phyloP scores from a whole-genome alignment of 1,140 invertebrate species.

The Laupala kohalensis region DNA sequence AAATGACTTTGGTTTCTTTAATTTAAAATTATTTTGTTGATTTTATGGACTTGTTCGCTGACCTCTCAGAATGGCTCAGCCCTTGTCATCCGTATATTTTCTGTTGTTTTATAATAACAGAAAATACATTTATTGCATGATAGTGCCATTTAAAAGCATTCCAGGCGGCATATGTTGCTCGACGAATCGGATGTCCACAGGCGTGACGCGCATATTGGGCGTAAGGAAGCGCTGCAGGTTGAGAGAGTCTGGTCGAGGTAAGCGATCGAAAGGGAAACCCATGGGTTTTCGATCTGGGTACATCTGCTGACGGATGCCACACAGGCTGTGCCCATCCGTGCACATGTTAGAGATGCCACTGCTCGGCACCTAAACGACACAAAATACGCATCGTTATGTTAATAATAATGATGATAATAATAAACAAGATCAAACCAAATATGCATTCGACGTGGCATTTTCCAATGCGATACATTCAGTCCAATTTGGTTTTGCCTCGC shows the following conservation, averaged over 20 bases:
- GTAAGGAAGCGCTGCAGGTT: slow-evolving; percentile 24
- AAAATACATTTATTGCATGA: background rate
- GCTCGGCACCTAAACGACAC: no score
- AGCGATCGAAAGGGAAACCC: slow-evolving; percentile 58
- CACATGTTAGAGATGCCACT: slow-evolving; percentile 27
- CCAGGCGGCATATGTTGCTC: no score
- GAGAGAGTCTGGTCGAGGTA: slow-evolving; percentile 24
- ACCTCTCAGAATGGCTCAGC: background rate
- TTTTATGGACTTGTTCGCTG: background rate
- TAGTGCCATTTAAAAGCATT: background rate
- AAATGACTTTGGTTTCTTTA: background rate
- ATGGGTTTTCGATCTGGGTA: slow-evolving; percentile 53
- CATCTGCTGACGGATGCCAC: slow-evolving; percentile 34
- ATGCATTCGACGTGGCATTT: no score
- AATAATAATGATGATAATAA: no score
- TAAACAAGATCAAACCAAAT: no score
- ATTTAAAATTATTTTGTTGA: background rate
- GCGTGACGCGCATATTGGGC: slow-evolving; percentile 26
- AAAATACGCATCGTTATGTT: no score
- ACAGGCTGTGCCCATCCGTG: slow-evolving; percentile 49
- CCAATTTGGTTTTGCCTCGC: no score
- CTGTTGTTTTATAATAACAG: background rate
- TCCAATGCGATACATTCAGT: no score
- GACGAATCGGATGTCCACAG: slow-evolving; percentile 22
- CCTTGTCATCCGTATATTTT: background rate